Evolutionary conservation across 2,888 invertebrate species (phyloP), one percentile per base, ranked within the genome.

Genomic region (Epinotia ramella): DNA sequence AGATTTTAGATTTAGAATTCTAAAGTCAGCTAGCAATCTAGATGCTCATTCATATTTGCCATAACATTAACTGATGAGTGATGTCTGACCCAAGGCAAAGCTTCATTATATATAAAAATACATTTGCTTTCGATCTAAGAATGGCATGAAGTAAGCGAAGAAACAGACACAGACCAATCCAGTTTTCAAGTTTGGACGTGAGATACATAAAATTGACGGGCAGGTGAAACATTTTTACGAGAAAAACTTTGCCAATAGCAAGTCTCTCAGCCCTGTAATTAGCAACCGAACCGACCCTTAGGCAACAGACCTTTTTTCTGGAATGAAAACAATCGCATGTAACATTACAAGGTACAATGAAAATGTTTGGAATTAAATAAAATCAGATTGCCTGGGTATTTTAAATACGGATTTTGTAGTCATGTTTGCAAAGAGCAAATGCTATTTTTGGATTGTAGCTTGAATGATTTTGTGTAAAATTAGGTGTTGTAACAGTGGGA

Each of bases 331-430:
- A 56, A 62, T 73, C 60, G 16, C 66, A 53, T 56, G 67, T 60
- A 73, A 53, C 60, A 44, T 53, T 62, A 12, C 56, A 18, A 60
- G 7, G 57, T n/a, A 33, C 9, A 24, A 69, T 69, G 13, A 60
- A 72, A 73, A 60, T 20, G 60, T 46, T 24, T 67, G 46, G 66
- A 66, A 66, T 59, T 60, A 53, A 66, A 68, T 63, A 28, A 64
- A 73, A 73, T 64, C n/a, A 20, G 57, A 73, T 67, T 68, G 67
- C 46, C 67, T 73, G 67, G 33, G 67, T 73, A 67, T 67, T 67
- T 67, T 20, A 28, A n/a, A 40, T 67, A 56, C 20, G 62, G 56
- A 62, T 73, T 60, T 44, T 57, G 12, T 66, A 9, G 5, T 59
- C 44, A 24, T 16, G 62, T 62, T 62, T n/a, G n/a, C 62, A 16